Evolutionary conservation across 2,888 invertebrate species (phyloP).

Genomic region (Petrolisthes cinctipes): DNA sequence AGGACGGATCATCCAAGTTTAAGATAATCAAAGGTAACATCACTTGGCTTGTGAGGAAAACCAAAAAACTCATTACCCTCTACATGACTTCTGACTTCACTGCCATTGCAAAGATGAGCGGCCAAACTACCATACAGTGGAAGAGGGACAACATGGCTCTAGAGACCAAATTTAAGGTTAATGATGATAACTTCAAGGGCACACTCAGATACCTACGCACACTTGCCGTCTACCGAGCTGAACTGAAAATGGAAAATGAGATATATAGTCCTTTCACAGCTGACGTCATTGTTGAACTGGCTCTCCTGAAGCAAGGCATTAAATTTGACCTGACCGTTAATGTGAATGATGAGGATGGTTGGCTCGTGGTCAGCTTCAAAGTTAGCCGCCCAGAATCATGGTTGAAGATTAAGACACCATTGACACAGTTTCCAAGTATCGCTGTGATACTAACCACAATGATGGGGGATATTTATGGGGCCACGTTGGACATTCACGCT

Average conservation of each 20-base stretch:
- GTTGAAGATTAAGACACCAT: conserved; percentile 34
- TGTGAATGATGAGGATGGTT: conserved; percentile 17
- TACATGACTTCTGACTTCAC: conserved; percentile 43
- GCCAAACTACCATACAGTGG: conserved; percentile 16
- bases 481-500: conserved; percentile 17
- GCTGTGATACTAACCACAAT: conserved; percentile 27
- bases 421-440: conserved; percentile 16
- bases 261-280: conserved; percentile 14
- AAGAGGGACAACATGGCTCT: conserved; percentile 33
- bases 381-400: conserved; percentile 31
- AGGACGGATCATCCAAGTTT: conserved; percentile 26
- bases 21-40: conserved; percentile 39
- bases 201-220: background rate
- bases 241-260: conserved; percentile 32
- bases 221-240: background rate
- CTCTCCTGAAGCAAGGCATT: conserved; percentile 16
- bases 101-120: conserved; percentile 29
- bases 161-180: conserved; percentile 28
- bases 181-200: conserved; percentile 25
- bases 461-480: background rate
- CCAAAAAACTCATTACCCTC: conserved; percentile 23
- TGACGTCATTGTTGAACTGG: conserved; percentile 21
- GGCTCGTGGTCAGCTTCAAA: conserved; percentile 29
- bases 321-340: conserved; percentile 24
- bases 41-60: conserved; percentile 26